Conservation (phyloP, 2,888 invertebrate species). For the Epinotia ramella region DNA sequence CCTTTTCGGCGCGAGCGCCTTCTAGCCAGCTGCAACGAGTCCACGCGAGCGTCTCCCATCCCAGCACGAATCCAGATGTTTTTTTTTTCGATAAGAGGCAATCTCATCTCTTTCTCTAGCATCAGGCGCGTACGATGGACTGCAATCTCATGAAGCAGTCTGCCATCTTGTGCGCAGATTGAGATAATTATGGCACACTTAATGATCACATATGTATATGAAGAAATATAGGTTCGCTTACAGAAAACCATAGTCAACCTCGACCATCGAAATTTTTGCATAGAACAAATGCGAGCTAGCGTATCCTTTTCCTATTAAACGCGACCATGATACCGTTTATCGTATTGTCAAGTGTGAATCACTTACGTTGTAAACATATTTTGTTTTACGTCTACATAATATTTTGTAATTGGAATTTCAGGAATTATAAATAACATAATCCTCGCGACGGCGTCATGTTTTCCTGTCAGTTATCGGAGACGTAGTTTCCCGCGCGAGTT, state of each 20-base stretch:
- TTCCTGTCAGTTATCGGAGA: constrained; percentile 34
- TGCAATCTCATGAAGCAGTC: too few relatives aligned
- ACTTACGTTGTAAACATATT: background rate
- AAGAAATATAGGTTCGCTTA: background rate
- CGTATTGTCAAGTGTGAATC: background rate
- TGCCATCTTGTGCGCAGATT: too few relatives aligned
- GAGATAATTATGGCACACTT: too few relatives aligned
- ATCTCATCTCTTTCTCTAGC: too few relatives aligned
- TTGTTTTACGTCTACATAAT: background rate
- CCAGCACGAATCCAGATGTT: too few relatives aligned
- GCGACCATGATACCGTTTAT: background rate
- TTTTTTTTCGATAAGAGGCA: too few relatives aligned
- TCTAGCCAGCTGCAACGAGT: too few relatives aligned
- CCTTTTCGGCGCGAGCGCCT: background rate
- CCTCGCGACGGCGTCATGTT: background rate
- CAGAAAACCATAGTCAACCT: background rate
- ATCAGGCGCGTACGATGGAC: too few relatives aligned
- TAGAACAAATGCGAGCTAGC: background rate
- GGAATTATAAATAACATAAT: background rate
- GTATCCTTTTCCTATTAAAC: background rate
- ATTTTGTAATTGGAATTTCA: background rate
- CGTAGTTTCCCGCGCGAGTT: constrained; percentile 38
- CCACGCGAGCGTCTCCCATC: too few relatives aligned
- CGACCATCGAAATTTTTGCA: background rate
- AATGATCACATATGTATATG: too few relatives aligned